Conservation (phyloP, 2,113 vertebrate species). For the Varanus salvator region DNA sequence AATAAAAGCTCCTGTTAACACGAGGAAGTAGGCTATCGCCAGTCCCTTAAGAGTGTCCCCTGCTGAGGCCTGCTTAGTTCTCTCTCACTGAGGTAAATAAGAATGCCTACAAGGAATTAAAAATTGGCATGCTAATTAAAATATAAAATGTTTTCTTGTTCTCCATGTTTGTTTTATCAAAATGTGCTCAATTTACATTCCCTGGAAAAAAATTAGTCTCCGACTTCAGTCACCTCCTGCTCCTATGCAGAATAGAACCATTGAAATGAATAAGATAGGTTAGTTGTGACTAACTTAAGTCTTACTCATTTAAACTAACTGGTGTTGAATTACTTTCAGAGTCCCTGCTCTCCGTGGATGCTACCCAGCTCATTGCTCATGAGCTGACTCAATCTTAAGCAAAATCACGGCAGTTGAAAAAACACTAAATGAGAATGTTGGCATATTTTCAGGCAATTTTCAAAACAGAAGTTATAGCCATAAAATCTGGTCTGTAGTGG, state of each 20-base stretch:
- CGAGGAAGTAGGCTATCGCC: neutral
- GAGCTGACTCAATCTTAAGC: constrained; percentile 15
- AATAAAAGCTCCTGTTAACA: neutral
- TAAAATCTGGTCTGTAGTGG: constrained; percentile 66
- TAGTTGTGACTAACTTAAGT: too few relatives aligned
- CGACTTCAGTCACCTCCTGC: neutral
- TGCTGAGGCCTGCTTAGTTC: neutral
- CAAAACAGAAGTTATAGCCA: constrained; percentile 61
- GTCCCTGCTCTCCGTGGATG: too few relatives aligned
- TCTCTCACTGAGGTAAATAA: neutral
- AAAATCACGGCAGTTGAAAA: constrained; percentile 30
- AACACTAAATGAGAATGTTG: constrained; percentile 40
- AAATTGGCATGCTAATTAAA: neutral
- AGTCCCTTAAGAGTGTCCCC: neutral
- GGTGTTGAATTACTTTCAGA: too few relatives aligned
- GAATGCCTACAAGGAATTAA: neutral
- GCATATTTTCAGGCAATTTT: constrained; percentile 34
- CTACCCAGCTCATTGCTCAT: neutral
- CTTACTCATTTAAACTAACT: too few relatives aligned
- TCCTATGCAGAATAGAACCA: too few relatives aligned
- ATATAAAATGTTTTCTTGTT: neutral
- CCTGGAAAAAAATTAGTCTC: neutral
- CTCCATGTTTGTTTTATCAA: neutral
- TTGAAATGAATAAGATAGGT: too few relatives aligned
- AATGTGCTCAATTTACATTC: neutral